Conservation (phyloP, 2,113 vertebrate genomes). For the Peromyscus polionotus region DNA sequence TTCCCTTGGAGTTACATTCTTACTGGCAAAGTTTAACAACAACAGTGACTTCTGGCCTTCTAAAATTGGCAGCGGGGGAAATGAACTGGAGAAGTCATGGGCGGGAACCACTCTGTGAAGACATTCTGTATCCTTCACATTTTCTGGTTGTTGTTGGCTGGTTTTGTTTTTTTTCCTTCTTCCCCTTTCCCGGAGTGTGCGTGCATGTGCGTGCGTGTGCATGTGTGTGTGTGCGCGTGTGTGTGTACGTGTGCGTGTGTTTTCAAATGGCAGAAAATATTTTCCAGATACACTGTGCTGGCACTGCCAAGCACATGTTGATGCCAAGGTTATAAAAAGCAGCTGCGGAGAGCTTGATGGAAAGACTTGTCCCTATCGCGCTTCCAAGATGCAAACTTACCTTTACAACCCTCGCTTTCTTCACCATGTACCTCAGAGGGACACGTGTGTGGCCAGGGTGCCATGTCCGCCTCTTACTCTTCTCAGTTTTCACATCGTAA, state of each 20-base stretch:
- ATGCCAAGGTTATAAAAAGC: conserved; percentile 89
- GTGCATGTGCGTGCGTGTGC: conserved; percentile 65
- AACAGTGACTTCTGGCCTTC: conserved; percentile 88
- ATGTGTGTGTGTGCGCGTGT: conserved; percentile 73
- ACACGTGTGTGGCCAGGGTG: neutral
- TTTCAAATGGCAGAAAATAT: conserved; percentile 90
- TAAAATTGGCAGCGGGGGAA: conserved; percentile 89
- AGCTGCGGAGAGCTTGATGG: conserved; percentile 92
- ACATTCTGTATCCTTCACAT: conserved; percentile 83
- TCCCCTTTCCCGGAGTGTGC: neutral
- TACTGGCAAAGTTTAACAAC: conserved; percentile 89
- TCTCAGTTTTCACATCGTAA: neutral
- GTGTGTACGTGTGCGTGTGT: conserved; percentile 60
- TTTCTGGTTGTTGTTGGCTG: conserved; percentile 82
- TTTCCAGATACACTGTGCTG: conserved; percentile 91
- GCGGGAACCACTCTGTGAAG: conserved; percentile 86
- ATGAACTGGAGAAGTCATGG: conserved; percentile 88
- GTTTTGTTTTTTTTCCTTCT: neutral
- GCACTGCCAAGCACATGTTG: conserved; percentile 84
- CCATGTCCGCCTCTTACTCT: neutral
- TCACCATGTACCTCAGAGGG: neutral
- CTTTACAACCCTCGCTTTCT: conserved; percentile 51
- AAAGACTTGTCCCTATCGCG: conserved; percentile 91
- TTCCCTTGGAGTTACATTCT: conserved; percentile 89
- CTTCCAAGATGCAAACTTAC: conserved; percentile 80